These are phyloP conservation scores for Propithecus coquereli DNA, from an alignment of 2,113 vertebrate species.

Conservation along the genomic window DNA sequence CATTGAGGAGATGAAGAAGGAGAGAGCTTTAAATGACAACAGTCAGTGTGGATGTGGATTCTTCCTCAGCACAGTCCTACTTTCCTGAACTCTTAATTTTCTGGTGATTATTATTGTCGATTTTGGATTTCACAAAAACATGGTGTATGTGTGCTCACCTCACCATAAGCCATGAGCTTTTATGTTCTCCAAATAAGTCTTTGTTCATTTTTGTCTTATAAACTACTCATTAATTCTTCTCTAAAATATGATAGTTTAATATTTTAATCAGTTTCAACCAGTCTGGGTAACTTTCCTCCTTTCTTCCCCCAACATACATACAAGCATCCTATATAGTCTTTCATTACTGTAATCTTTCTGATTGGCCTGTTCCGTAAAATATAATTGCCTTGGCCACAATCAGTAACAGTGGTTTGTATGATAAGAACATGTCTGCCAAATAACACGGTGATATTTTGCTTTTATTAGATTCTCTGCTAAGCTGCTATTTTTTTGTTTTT, in stretches of 20 bases:
- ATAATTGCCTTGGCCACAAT: background rate
- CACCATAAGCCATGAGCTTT: background rate
- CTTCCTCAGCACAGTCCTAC: background rate
- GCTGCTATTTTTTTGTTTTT: background rate
- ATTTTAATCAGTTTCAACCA: background rate
- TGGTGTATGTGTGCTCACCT: background rate
- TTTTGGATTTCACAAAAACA: background rate
- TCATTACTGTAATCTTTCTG: background rate
- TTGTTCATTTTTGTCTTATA: background rate
- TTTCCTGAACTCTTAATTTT: background rate
- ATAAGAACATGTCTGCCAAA: background rate
- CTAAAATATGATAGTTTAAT: background rate
- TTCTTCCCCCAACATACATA: accelerated
- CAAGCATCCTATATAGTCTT: background rate
- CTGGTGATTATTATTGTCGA: background rate
- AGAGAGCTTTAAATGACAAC: background rate
- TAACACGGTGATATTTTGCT: background rate
- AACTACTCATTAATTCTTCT: background rate
- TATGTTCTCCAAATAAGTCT: background rate
- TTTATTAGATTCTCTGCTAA: background rate
- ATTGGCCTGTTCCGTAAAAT: background rate
- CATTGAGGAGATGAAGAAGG: background rate
- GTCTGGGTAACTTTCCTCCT: background rate
- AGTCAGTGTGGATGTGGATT: background rate
- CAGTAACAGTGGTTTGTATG: background rate